phyloP scores from a whole-genome alignment of 2,888 invertebrate genomes.

The Luperina nickerlii region DNA sequence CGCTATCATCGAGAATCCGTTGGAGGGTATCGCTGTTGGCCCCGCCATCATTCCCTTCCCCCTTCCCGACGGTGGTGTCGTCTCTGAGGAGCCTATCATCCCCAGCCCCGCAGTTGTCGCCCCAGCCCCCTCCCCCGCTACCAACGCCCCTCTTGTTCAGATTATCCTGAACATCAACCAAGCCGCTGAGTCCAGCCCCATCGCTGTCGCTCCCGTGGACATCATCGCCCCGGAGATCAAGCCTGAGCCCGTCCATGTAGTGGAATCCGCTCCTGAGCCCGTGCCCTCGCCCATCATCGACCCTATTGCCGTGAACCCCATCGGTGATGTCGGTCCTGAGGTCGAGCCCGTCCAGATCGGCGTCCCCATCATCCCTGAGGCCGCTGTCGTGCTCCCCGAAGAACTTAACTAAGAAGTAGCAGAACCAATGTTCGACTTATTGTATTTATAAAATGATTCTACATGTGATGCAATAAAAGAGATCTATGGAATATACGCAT shows the following conservation, averaged over 20 bases:
- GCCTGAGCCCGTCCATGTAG: slow-evolving; percentile 41
- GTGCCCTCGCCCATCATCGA: slow-evolving; percentile 36
- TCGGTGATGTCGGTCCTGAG: slow-evolving; percentile 19
- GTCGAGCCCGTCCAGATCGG: slow-evolving; percentile 46
- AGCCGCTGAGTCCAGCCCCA: slow-evolving; percentile 43
- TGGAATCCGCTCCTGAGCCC: slow-evolving; percentile 15
- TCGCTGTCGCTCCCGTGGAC: slow-evolving; percentile 59
- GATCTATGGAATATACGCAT: neutral
- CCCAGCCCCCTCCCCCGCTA: slow-evolving; percentile 16
- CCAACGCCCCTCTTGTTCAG: slow-evolving; percentile 65
- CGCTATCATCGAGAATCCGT: slow-evolving; percentile 41
- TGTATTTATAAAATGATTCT: slow-evolving; percentile 41
- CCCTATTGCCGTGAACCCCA: slow-evolving; percentile 46
- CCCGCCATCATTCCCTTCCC: slow-evolving; percentile 67
- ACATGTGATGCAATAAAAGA: slow-evolving; percentile 48
- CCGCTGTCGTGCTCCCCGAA: slow-evolving; percentile 67
- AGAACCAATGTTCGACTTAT: slow-evolving; percentile 3
- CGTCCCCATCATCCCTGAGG: slow-evolving; percentile 58
- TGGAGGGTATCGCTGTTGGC: slow-evolving; percentile 64
- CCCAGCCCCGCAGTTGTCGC: slow-evolving; percentile 43
- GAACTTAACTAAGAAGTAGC: slow-evolving; percentile 63
- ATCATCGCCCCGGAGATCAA: slow-evolving; percentile 58
- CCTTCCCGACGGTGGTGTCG: slow-evolving; percentile 54
- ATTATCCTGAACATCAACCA: slow-evolving; percentile 71
- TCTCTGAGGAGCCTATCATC: slow-evolving; percentile 41